Evolutionary conservation across 2,888 invertebrate species (phyloP).

Genomic region (Acrobeloides nanus): DNA sequence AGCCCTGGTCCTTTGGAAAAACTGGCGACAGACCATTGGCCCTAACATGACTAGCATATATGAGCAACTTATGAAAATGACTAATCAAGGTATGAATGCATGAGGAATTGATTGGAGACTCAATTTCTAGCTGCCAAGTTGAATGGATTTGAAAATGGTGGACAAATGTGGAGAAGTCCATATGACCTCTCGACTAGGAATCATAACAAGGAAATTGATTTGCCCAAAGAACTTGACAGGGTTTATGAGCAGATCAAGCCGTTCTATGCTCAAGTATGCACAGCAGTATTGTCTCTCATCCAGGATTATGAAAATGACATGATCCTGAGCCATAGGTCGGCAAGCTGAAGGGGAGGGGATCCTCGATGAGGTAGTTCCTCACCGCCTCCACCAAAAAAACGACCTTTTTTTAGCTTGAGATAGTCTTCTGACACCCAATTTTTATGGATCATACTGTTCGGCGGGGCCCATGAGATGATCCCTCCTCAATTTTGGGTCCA

Average conservation of each 20-base stretch:
- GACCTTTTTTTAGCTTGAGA: too few relatives aligned
- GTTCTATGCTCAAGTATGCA: slow-evolving; percentile 52
- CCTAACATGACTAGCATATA: slow-evolving; percentile 29
- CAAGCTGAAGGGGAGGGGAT: too few relatives aligned
- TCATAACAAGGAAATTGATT: slow-evolving; percentile 23
- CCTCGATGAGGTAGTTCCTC: too few relatives aligned
- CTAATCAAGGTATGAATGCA: slow-evolving; percentile 49
- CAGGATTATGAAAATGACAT: too few relatives aligned
- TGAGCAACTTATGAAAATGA: slow-evolving; percentile 34
- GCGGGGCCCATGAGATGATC: too few relatives aligned
- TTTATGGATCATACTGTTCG: too few relatives aligned
- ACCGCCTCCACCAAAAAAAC: too few relatives aligned
- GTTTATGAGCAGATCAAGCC: slow-evolving; percentile 43
- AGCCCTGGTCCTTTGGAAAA: slow-evolving; percentile 22
- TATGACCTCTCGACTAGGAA: slow-evolving; percentile 39
- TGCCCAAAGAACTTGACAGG: slow-evolving; percentile 37
- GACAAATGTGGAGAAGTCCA: slow-evolving; percentile 50
- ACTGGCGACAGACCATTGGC: slow-evolving; percentile 27
- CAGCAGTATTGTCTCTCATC: too few relatives aligned
- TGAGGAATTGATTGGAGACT: too few relatives aligned
- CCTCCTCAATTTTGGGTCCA: too few relatives aligned
- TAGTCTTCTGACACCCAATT: too few relatives aligned
- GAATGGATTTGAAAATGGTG: slow-evolving; percentile 49
- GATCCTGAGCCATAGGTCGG: too few relatives aligned
- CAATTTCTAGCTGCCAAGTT: slow-evolving; percentile 36